phyloP scores from a whole-genome alignment of 2,888 invertebrate genomes.

The Metalampra italica region DNA sequence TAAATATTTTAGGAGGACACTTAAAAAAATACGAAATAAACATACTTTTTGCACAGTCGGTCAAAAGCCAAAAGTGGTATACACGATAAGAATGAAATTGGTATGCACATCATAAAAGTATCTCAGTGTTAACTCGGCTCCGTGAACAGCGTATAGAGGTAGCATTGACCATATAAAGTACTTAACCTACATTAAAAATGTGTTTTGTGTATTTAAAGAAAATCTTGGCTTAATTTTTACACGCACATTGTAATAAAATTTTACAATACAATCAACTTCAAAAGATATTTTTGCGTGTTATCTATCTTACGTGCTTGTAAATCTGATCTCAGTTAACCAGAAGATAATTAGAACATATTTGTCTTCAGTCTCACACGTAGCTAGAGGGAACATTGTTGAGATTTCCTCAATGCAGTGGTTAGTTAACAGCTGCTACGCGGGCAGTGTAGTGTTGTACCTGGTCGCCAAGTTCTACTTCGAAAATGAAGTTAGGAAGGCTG shows the following conservation, averaged over 20 bases:
- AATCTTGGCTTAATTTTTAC: background rate
- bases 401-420: constrained; percentile 46
- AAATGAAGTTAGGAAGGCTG: constrained; percentile 54
- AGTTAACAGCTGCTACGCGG: constrained; percentile 48
- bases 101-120: too few relatives aligned
- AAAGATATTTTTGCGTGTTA: constrained; percentile 23
- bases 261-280: background rate
- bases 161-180: too few relatives aligned
- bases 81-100: too few relatives aligned
- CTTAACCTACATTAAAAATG: too few relatives aligned
- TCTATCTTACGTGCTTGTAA: constrained; percentile 37
- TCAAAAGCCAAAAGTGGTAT: too few relatives aligned
- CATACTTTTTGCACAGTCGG: too few relatives aligned
- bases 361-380: background rate
- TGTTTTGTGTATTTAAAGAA: background rate
- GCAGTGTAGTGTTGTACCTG: constrained; percentile 52
- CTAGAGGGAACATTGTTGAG: background rate
- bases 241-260: background rate
- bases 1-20: too few relatives aligned
- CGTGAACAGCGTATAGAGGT: too few relatives aligned
- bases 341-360: too few relatives aligned
- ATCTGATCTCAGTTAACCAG: background rate
- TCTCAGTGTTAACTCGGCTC: too few relatives aligned
- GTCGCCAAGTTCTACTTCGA: constrained; percentile 50
- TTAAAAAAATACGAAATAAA: too few relatives aligned